phyloP scores from a whole-genome alignment of 2,797 vertebrate genomes.

The Erethizon dorsatum region DNA sequence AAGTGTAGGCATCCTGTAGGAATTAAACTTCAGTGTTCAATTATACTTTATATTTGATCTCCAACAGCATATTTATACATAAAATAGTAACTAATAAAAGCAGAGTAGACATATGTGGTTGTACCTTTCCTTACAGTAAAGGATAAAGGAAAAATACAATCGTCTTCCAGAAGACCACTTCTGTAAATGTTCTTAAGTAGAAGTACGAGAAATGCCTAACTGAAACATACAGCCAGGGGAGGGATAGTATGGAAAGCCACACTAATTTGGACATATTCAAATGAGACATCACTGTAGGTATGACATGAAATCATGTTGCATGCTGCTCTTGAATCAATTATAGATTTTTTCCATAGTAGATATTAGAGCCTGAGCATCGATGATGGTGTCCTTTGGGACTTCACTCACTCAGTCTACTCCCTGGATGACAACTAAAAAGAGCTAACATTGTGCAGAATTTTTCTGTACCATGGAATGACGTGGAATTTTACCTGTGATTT shows the following conservation, averaged over 20 bases:
- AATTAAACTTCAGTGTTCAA: background rate
- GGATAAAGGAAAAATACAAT: background rate
- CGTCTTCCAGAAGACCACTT: background rate
- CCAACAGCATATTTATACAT: background rate
- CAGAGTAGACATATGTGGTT: background rate
- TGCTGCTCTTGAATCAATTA: background rate
- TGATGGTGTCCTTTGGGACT: background rate
- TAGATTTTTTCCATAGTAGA: background rate
- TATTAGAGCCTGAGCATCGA: background rate
- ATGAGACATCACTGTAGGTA: background rate
- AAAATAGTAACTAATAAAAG: background rate
- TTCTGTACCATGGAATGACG: background rate
- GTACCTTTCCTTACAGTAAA: background rate
- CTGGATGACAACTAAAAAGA: background rate
- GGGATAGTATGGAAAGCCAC: background rate
- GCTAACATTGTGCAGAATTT: background rate
- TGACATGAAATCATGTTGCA: background rate
- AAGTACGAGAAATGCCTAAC: background rate
- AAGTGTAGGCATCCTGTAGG: background rate
- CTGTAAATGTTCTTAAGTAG: background rate
- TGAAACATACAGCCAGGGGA: background rate
- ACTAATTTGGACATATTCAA: background rate
- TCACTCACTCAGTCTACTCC: background rate
- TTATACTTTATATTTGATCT: background rate
- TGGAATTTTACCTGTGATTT: constrained; percentile 18